Base-by-base conservation (phyloP, 2,113 vertebrate genomes). In the Paratilapia polleni region DNA sequence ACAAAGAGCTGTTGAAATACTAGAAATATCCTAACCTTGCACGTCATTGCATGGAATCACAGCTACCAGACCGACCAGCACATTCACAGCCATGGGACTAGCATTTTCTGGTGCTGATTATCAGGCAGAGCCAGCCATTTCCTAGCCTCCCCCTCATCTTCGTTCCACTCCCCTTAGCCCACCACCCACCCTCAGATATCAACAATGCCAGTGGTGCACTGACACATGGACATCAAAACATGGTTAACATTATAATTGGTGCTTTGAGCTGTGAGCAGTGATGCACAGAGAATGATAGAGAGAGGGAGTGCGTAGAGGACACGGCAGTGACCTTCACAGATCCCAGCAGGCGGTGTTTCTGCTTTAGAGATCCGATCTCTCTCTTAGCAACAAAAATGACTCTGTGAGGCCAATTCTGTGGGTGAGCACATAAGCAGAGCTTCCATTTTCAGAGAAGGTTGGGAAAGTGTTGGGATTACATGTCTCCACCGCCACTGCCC, bases 261-360 rank as follows among this genome's bases (percentile, higher is more conserved):
- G 83, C 91, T 94, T 90, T 90, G 91, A 92, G 93, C 86, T 75
- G 81, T 87, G 77, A 78, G 89, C 83, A 78, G 60, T 85, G 86
- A 87, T 91, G 93, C 86, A 83, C 17, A 63, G 17, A 84, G 68
- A 54, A 19, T 19, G 26, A 73, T 26, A 79, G 41, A 73, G 22
- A 34, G 80, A 68, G 28, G 15, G 64, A 62, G 61, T 77, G 85
- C n/a, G 60, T 87, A 84, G 88, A 94, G 93, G 94, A 94, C 93
- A 88, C 63, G 56, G 15, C 73, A 63, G 74, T 96, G 95, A 96
- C 96, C 95, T 96, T 94, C 94, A 95, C 79, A 90, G 74, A 91
- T 91, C 92, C 91, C 94, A 78, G 84, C 85, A 87, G 91, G 85
- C 77, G 2, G 19, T 68, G 43, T 75, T 80, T 91, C 75, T 88